These are phyloP conservation scores for Tenthredo distinguenda DNA, from an alignment of 2,888 invertebrate species.

Conservation along the genomic window DNA sequence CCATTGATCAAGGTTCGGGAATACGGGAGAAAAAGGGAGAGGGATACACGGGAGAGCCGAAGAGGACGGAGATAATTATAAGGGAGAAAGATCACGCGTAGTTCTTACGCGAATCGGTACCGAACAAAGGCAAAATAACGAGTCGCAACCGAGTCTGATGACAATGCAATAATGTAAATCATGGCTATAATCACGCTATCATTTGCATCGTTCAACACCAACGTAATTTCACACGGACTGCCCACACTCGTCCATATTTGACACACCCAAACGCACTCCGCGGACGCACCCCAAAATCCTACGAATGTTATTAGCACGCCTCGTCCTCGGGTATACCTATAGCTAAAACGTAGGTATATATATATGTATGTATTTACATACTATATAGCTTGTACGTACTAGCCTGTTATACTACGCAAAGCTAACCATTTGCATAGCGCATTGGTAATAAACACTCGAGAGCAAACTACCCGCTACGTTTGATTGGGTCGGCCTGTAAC, in stretches of 20 bases:
- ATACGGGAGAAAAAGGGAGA: not conserved
- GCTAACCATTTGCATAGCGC: slow-evolving; percentile 57
- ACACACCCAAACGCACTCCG: slow-evolving; percentile 24
- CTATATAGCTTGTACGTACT: slow-evolving; percentile 3
- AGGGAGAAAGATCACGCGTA: not conserved
- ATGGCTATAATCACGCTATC: slow-evolving; percentile 40
- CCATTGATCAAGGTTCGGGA: not conserved
- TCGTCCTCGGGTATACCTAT: not conserved
- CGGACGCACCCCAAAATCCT: slow-evolving; percentile 47
- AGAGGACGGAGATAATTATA: not conserved
- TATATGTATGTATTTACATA: slow-evolving; percentile 5
- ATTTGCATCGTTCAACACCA: slow-evolving; percentile 37
- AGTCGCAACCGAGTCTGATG: slow-evolving; percentile 16
- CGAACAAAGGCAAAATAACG: slow-evolving; percentile 40
- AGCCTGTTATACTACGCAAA: slow-evolving; percentile 10
- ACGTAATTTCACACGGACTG: slow-evolving; percentile 24
- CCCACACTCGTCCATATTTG: slow-evolving; percentile 34
- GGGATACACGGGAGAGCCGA: not conserved
- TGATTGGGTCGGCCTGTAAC: slow-evolving; percentile 75
- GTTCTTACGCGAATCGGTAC: not conserved
- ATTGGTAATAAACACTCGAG: slow-evolving; percentile 71
- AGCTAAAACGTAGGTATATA: slow-evolving; percentile 20
- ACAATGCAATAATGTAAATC: slow-evolving; percentile 46
- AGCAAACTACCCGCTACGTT: slow-evolving; percentile 73
- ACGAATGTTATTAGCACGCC: slow-evolving; percentile 47